phyloP scores from a whole-genome alignment of 2,113 vertebrate genomes.

The Nasalis larvatus region DNA sequence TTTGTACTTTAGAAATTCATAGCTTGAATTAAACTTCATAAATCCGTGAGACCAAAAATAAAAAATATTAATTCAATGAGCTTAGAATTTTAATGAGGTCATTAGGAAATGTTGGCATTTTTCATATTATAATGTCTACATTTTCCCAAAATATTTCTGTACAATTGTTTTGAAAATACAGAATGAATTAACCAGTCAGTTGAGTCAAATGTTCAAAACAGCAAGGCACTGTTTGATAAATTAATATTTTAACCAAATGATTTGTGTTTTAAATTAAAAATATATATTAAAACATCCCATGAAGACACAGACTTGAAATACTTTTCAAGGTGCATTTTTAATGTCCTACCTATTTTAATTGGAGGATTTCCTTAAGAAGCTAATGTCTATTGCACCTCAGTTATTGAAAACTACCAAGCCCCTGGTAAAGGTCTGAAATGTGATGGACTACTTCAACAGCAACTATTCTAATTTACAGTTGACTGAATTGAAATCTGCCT shows the following conservation, averaged over 20 bases:
- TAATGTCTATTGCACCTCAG: not conserved
- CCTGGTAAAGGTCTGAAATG: not conserved
- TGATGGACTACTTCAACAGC: not conserved
- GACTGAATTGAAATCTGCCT: not conserved
- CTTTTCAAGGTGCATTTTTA: constrained; percentile 8
- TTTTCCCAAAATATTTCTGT: not conserved
- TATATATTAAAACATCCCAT: not conserved
- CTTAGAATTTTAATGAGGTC: constrained; percentile 30
- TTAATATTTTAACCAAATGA: constrained; percentile 10
- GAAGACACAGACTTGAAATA: not conserved
- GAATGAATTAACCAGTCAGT: not conserved
- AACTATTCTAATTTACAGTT: not conserved
- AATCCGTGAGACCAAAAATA: constrained; percentile 6
- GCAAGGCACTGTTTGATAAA: not conserved
- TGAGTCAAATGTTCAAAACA: constrained; percentile 13
- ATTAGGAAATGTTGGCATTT: constrained; percentile 4
- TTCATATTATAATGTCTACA: not conserved
- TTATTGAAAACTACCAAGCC: not conserved
- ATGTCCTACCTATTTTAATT: not conserved
- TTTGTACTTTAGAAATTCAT: constrained; percentile 54
- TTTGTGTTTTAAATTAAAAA: not conserved
- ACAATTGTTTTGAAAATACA: not conserved
- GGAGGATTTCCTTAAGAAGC: not conserved
- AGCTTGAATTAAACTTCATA: constrained; percentile 7
- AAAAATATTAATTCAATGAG: constrained; percentile 19